A percentile compares a stretch with the other conserved stretches of the same genome.
These are phyloP conservation scores for Pseudocheirus occidentalis DNA, from an alignment of 2,797 vertebrate genomes.

Conservation along the genomic window DNA sequence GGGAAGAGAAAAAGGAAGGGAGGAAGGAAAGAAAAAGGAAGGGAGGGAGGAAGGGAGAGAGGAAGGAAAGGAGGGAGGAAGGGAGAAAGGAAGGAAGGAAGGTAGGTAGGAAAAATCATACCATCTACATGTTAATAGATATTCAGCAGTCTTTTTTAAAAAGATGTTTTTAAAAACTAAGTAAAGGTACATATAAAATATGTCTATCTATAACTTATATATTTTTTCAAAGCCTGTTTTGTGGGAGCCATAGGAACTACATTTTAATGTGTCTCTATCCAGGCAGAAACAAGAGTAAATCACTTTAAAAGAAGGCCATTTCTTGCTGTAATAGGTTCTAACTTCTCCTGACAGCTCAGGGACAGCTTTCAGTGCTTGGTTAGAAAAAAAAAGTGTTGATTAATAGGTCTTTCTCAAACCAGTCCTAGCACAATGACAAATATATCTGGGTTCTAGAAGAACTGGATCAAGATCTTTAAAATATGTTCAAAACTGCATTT, in stretches of 20 bases:
- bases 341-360: slow-evolving; percentile 71
- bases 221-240: background rate
- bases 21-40: too few relatives aligned
- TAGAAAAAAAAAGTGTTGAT: slow-evolving; percentile 46
- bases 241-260: background rate
- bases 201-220: background rate
- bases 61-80: too few relatives aligned
- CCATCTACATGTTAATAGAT: background rate
- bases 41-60: background rate
- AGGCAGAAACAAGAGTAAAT: slow-evolving; percentile 44
- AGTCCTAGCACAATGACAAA: background rate
- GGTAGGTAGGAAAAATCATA: background rate
- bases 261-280: slow-evolving; percentile 3
- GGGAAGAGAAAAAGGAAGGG: too few relatives aligned
- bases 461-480: background rate
- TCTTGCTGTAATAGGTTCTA: slow-evolving; percentile 45
- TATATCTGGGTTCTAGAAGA: background rate
- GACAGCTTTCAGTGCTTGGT: slow-evolving; percentile 62
- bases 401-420: slow-evolving; percentile 43
- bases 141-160: background rate
- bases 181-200: background rate
- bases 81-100: too few relatives aligned
- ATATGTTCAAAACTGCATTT: background rate
- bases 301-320: slow-evolving; percentile 38
- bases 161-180: background rate